These are phyloP conservation scores for Phyllopteryx taeniolatus DNA, from an alignment of 2,113 vertebrate species.

Conservation along the genomic window DNA sequence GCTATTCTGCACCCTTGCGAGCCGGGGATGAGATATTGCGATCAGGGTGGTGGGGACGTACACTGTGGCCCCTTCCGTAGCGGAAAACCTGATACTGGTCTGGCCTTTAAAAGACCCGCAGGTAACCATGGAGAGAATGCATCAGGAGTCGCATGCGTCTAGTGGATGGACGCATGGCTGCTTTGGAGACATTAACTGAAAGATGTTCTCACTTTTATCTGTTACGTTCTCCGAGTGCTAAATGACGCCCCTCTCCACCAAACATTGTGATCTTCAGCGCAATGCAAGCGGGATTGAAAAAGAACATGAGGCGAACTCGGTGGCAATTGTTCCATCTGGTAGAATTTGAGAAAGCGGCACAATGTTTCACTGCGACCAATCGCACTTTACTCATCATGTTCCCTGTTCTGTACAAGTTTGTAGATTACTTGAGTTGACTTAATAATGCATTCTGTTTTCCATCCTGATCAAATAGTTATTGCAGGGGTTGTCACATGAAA, in stretches of 20 bases:
- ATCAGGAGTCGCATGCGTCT: conserved; percentile 71
- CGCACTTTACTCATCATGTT: conserved; percentile 4
- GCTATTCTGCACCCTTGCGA: conserved; percentile 26
- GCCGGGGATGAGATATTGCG: conserved; percentile 30
- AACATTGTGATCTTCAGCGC: not conserved
- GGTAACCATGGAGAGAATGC: conserved; percentile 76
- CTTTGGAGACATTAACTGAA: conserved; percentile 6
- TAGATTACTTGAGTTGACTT: not conserved
- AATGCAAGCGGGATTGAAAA: conserved; percentile 8
- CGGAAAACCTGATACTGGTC: conserved; percentile 68
- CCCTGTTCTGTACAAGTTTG: not conserved
- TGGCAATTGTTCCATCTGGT: conserved; percentile 49
- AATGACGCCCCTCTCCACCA: not conserved
- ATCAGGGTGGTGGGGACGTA: conserved; percentile 29
- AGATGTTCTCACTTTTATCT: conserved; percentile 4
- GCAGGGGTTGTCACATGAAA: no score
- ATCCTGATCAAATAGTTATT: not conserved
- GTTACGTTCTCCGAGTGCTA: not conserved
- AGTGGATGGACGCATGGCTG: conserved; percentile 15
- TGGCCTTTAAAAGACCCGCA: conserved; percentile 70
- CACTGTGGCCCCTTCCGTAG: conserved; percentile 26
- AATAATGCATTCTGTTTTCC: not conserved
- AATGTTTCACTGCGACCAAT: conserved; percentile 43
- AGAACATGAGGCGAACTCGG: conserved; percentile 19
- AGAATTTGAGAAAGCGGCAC: conserved; percentile 24